Evolutionary conservation across 2,888 invertebrate species (phyloP).

Genomic region (Euplagia quadripunctaria): DNA sequence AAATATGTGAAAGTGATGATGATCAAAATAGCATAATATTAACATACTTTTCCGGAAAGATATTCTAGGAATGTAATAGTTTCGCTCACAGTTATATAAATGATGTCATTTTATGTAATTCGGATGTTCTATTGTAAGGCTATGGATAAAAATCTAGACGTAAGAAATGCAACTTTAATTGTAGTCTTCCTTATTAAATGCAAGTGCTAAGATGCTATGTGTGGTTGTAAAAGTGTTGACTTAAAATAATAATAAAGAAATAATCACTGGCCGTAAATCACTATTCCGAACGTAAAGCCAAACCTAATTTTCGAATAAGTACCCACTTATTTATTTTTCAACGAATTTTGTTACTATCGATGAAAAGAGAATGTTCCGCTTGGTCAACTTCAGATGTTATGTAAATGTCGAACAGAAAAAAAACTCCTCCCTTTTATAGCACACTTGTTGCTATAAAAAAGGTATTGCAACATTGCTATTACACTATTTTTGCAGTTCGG

Average conservation of each 20-base stretch:
- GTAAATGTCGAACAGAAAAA: constrained; percentile 2
- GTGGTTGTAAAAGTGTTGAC: not conserved
- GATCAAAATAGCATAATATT: constrained; percentile 40
- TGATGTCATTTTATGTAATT: constrained; percentile 34
- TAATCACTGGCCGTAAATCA: not conserved
- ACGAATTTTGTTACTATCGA: not conserved
- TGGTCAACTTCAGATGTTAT: not conserved
- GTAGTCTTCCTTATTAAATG: not conserved
- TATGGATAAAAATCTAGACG: constrained; percentile 14
- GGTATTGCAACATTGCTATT: not conserved
- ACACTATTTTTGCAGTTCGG: not conserved
- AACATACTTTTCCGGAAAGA: constrained; percentile 34
- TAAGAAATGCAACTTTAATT: constrained; percentile 10
- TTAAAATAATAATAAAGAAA: not conserved
- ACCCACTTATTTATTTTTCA: not conserved
- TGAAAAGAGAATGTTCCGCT: not conserved
- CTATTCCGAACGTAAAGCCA: not conserved
- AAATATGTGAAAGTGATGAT: constrained; percentile 44
- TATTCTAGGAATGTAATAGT: constrained; percentile 36
- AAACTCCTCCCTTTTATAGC: not conserved
- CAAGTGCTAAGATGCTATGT: not conserved
- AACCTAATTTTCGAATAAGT: too few relatives aligned
- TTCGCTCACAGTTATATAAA: constrained; percentile 33
- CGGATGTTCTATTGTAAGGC: constrained; percentile 21
- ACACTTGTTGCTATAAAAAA: not conserved